Percentiles rank a stretch among this genome's conserved stretches.
These are phyloP conservation scores for Tetragonisca angustula DNA, from an alignment of 2,888 invertebrate species.

Conservation along the genomic window DNA sequence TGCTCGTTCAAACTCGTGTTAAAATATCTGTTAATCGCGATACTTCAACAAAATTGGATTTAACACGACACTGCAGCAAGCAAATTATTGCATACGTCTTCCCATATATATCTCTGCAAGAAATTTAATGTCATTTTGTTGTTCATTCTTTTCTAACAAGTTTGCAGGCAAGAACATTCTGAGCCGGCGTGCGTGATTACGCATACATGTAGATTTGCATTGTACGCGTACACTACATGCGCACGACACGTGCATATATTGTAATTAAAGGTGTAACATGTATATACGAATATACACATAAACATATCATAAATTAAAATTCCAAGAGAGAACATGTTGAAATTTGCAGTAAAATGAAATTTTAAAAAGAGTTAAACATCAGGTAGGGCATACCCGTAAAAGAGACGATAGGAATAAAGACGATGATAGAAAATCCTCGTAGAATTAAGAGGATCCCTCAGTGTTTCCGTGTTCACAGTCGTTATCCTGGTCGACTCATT, in stretches of 20 bases:
- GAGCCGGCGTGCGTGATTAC: conserved; percentile 39
- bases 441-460: conserved; percentile 31
- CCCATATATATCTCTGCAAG: neutral
- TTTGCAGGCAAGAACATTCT: conserved; percentile 17
- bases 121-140: conserved; percentile 12
- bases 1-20: neutral
- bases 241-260: conserved; percentile 39
- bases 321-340: neutral
- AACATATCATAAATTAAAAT: neutral
- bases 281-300: neutral
- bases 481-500: conserved; percentile 51
- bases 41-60: neutral
- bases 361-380: conserved; percentile 1
- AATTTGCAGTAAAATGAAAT: neutral
- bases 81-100: neutral
- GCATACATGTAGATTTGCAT: conserved; percentile 19
- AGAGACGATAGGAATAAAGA: conserved; percentile 20
- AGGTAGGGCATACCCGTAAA: conserved; percentile 51
- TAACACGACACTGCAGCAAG: neutral
- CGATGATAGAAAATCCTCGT: conserved; percentile 25
- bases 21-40: neutral
- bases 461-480: conserved; percentile 10
- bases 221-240: conserved; percentile 21
- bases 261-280: neutral
- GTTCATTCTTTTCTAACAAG: conserved; percentile 3